A percentile compares a stretch with the other conserved stretches of the same genome.
phyloP scores from a whole-genome alignment of 2,113 vertebrate species.

The Rhabdomys dilectus region DNA sequence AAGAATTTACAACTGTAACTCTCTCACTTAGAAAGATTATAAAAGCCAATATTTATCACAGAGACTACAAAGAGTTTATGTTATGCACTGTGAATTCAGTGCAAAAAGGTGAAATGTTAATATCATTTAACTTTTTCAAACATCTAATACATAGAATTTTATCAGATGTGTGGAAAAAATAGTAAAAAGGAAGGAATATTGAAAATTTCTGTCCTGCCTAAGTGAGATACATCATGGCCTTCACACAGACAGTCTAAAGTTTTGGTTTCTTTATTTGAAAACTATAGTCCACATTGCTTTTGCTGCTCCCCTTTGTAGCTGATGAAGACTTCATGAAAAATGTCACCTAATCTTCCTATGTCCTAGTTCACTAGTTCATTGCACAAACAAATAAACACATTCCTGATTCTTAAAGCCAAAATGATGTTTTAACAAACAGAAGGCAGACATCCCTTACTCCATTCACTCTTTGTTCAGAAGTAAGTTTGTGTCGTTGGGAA shows the following conservation, averaged over 20 bases:
- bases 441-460: background rate
- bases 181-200: background rate
- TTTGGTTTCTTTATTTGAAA: background rate
- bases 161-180: background rate
- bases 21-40: background rate
- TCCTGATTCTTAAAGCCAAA: conserved; percentile 2
- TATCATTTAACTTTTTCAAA: background rate
- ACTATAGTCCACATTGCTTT: background rate
- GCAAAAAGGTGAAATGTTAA: background rate
- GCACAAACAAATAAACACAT: background rate
- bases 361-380: background rate
- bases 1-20: background rate
- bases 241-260: background rate
- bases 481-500: background rate
- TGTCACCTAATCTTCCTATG: background rate
- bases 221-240: background rate
- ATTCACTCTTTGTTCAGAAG: background rate
- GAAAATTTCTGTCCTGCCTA: background rate
- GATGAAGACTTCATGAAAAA: background rate
- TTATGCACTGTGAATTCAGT: background rate
- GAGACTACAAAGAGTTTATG: background rate
- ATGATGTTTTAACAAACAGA: background rate
- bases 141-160: background rate
- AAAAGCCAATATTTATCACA: background rate
- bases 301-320: background rate